Evolutionary conservation across 1,140 invertebrate genomes (phyloP), one percentile per base, ranked within the genome.

Genomic region (Oscheius sp.): DNA sequence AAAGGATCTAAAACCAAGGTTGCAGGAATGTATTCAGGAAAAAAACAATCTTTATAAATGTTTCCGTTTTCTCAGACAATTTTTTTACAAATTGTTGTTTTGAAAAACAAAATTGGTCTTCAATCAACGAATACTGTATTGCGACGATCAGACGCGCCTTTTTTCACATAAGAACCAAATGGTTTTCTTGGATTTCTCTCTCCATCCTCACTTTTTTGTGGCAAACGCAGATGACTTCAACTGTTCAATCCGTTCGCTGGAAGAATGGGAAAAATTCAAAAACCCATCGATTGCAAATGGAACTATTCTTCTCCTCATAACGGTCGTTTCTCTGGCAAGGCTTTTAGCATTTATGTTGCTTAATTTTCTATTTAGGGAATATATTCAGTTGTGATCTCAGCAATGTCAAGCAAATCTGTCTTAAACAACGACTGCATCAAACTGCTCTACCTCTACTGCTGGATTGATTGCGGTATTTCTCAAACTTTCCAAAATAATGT

Each of bases 171-270:
- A n/a, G n/a, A n/a, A 42, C n/a, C 38, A 42, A 42, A 42, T 42
- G 38, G n/a, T n/a, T 42, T 42, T 55, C 23, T n/a, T n/a, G n/a
- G 49, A 55, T 26, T 55, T 55, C 23, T 55, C 49, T 55, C 49
- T 55, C 23, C 49, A 55, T 23, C 23, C 23, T 23, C 49, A 55
- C 49, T 55, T 55, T 26, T 55, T 55, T 26, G 4, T 23, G 15
- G 49, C 49, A 7, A 26, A 55, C 23, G 15, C 49, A 7, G 49
- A 13, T 7, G 49, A 55, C 7, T 55, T 20, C 49, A 23, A 55
- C 49, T 55, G 49, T 26, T 55, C 49, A 23, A 23, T 13, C 7
- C 15, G 23, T 7, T 20, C 49, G 4, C 15, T 20, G 4, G 7
- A 13, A 7, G 49, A 55, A 23, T 55, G 49, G 49, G 49, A 55